Evolutionary conservation across 2,113 vertebrate species (phyloP), one percentile per base, ranked within the genome.

Genomic region (Lepus americanus): DNA sequence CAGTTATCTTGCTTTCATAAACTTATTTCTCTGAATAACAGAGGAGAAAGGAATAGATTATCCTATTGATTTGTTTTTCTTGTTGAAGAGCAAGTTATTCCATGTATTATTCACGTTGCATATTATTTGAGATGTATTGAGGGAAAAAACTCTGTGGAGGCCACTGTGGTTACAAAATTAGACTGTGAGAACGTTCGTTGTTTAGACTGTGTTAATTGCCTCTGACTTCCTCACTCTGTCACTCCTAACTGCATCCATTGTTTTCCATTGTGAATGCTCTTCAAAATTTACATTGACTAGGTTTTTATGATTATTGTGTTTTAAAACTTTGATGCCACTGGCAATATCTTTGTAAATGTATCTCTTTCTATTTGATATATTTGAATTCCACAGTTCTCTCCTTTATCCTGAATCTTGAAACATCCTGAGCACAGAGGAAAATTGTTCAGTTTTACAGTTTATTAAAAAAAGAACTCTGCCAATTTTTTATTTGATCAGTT

Each of bases 41-140:
- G 33, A 72, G 78, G 33, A 66, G 55, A 81, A 93, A 86, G 76
- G n/a, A 95, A 81, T 9, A 53, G 67, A 89, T 94, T 81, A 39
- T 89, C 9, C 7, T 87, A 95, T 69, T 96, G 80, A 95, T 82
- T 87, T 92, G 31, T 92, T 94, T 87, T 74, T 49, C 29, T 94
- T 84, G 36, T 87, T 76, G 36, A 96, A 79, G 11, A n/a, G 36
- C 70, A 73, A 96, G 94, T 59, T 73, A 79, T 92, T 88, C 33
- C 55, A 93, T 67, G 87, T 89, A 89, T 94, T 94, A 92, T 87
- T 92, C 25, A 69, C 94, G 36, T 80, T 63, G 74, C 66, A 89
- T 80, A 87, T 69, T 74, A 92, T 61, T 94, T 95, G 80, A 79
- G 31, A 93, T 78, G 61, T 91, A 67, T 64, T 91, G 13, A 96